Evolutionary conservation across 2,113 vertebrate species (phyloP), one percentile per base, ranked within the genome.

Genomic region (Pampusana beccarii): DNA sequence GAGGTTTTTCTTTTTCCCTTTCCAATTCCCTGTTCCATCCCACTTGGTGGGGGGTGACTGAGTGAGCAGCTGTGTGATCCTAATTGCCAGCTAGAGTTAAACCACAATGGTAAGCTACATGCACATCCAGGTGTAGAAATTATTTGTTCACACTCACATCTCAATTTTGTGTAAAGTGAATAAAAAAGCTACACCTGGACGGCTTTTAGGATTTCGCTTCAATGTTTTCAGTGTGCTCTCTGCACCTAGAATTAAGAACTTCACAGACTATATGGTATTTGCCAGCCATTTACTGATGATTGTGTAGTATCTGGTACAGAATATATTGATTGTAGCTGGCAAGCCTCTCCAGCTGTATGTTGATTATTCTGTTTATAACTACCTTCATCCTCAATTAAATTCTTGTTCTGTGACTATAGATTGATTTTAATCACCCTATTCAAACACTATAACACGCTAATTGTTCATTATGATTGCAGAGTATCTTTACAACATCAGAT

Each of bases 361-460:
- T 94, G 72, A 80, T 88, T 80, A 86, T 80, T 77, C 17, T 80
- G 16, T 31, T 73, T 93, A 81, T 53, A 70, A 31, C 33, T 94
- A 51, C 15, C 44, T 90, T 91, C 36, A 86, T 72, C 64, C 46
- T 91, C 46, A 73, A 64, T 91, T 95, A 95, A 78, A 48, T 16
- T 86, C 89, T 71, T 54, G 2, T 92, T 85, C 23, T 92, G 25
- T 86, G 91, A 36, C 26, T 88, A 50, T 77, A 86, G 54, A 80
- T 61, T 90, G 58, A 77, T 96, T 96, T 96, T 96, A 93, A 95
- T 92, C 69, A 88, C 23, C 15, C 36, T 74, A 88, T 90, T 96
- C 69, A 90, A 97, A 87, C 26, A 42, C 38, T 86, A 64, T 80
- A 2, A 0, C 38, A 77, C 16, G 26, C 42, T 96, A 96, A 95